Evolutionary conservation across 64 coral and sea anemone genomes (phyloP).

Genomic region (Stichodactyla mertensii): DNA sequence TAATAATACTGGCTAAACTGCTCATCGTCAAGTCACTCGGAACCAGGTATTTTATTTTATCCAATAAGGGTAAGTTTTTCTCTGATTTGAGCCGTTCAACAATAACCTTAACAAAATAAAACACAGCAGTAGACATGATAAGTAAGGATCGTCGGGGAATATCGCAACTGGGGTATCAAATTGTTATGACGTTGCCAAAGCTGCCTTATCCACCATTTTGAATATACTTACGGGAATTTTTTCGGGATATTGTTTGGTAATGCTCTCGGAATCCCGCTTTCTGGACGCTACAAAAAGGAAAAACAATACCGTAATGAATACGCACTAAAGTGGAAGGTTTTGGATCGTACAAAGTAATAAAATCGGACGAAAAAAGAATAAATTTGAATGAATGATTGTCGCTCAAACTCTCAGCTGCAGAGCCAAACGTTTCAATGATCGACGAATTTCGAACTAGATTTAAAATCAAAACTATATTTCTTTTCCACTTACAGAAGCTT

Average conservation of each 20-base stretch:
- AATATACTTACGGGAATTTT: conserved; percentile 90
- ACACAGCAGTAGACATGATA: background rate
- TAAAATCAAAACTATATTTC: background rate
- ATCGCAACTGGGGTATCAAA: background rate
- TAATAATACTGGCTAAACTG: conserved; percentile 94
- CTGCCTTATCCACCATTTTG: background rate
- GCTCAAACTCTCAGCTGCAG: background rate
- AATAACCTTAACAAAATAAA: conserved; percentile 65
- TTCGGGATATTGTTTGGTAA: conserved; percentile 88
- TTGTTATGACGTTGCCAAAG: background rate
- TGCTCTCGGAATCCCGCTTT: conserved; percentile 90
- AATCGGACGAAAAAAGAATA: background rate
- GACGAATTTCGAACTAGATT: background rate
- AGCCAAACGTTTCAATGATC: background rate
- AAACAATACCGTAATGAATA: background rate
- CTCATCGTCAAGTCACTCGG: conserved; percentile 96
- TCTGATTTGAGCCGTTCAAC: conserved; percentile 90
- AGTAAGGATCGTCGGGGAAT: background rate
- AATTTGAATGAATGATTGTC: background rate
- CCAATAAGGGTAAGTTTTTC: conserved; percentile 85
- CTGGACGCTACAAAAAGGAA: conserved; percentile 55
- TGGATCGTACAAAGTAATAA: background rate
- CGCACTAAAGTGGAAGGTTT: background rate
- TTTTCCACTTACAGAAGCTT: conserved; percentile 80
- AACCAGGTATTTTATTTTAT: conserved; percentile 99